These are phyloP conservation scores for Cheumatopsyche charites DNA, from an alignment of 1,140 invertebrate genomes.

Conservation along the genomic window DNA sequence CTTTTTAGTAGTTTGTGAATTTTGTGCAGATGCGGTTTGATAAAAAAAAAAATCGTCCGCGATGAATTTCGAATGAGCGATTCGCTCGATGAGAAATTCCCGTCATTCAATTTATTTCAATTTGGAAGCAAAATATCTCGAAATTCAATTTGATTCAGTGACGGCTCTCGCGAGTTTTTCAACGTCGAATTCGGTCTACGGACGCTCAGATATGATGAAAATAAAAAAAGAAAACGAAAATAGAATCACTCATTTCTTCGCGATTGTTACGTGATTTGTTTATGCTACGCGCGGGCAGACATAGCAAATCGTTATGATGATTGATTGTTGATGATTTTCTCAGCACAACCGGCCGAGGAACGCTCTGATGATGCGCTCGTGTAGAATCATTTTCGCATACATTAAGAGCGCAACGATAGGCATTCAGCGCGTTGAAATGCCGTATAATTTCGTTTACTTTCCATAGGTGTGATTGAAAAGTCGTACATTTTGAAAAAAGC, in stretches of 20 bases:
- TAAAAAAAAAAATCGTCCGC: too few species aligned
- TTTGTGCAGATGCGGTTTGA: too few species aligned
- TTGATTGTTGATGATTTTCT: conserved; percentile 41
- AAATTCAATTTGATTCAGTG: conserved; percentile 23
- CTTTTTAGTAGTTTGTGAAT: too few species aligned
- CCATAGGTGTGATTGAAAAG: neutral
- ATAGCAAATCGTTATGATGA: conserved; percentile 37
- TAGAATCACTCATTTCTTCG: conserved; percentile 20
- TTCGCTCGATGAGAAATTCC: too few species aligned
- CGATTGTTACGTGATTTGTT: conserved; percentile 36
- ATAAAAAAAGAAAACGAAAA: conserved; percentile 17
- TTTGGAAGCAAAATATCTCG: conserved; percentile 7
- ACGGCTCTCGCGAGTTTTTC: conserved; percentile 1
- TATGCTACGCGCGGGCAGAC: conserved; percentile 29
- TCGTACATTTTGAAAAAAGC: too few species aligned
- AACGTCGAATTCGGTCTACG: neutral
- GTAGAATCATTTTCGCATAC: neutral
- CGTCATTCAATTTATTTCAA: neutral
- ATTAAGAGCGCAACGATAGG: too few species aligned
- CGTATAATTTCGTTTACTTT: too few species aligned
- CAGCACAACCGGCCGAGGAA: neutral
- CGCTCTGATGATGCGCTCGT: neutral
- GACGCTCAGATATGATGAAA: neutral
- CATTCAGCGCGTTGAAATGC: too few species aligned
- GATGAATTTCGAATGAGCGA: too few species aligned